Percentiles rank a stretch among this genome's conserved stretches.
Conservation (phyloP, 1,140 invertebrate species). For the Sipha flava region DNA sequence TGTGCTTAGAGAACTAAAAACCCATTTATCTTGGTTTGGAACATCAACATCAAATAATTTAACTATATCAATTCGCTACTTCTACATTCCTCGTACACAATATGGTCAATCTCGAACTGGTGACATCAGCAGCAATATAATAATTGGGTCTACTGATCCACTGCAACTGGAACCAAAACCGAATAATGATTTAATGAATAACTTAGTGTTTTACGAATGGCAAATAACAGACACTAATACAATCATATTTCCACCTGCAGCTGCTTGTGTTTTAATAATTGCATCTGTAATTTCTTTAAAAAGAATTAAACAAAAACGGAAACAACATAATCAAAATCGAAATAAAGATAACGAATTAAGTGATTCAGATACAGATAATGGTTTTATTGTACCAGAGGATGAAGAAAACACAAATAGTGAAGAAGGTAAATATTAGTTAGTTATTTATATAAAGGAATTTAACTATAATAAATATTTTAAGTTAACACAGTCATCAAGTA, state of each 20-base stretch:
- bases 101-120: not conserved
- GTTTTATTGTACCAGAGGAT: not conserved
- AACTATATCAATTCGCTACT: not conserved
- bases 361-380: not conserved
- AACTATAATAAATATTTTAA: too few relatives aligned
- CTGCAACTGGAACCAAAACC: not conserved
- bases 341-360: not conserved
- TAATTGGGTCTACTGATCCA: not conserved
- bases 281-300: not conserved
- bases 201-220: slow-evolving; percentile 7
- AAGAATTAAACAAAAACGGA: not conserved
- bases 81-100: not conserved
- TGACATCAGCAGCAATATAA: not conserved
- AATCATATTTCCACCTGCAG: not conserved
- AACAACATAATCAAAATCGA: not conserved
- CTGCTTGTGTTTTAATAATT: not conserved
- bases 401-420: not conserved
- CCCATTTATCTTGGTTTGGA: not conserved
- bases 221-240: not conserved
- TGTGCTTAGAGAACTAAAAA: slow-evolving; percentile 4
- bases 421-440: not conserved
- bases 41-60: not conserved
- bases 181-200: not conserved
- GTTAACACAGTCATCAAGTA: too few relatives aligned
- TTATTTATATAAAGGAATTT: not conserved